Conservation (phyloP, 2,113 vertebrate species). For the Grus americana region DNA sequence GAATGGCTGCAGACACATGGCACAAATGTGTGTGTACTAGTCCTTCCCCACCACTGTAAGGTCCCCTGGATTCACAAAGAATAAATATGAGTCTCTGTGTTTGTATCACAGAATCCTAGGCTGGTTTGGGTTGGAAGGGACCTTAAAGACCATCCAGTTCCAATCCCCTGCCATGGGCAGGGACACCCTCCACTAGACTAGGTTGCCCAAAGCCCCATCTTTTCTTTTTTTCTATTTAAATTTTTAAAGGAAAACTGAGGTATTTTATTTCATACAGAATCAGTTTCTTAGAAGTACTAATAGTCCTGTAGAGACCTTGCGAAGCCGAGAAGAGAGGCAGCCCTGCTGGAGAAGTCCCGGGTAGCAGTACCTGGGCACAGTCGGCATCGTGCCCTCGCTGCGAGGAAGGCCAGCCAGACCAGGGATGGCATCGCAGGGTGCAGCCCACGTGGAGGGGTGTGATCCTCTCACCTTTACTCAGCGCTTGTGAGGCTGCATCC, state of each 20-base stretch:
- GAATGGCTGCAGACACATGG: not conserved
- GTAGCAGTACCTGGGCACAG: not conserved
- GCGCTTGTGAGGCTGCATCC: not conserved
- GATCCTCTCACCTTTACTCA: not conserved
- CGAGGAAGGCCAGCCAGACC: not conserved
- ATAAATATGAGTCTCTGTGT: not conserved
- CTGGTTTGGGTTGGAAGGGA: no score
- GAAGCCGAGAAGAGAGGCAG: not conserved
- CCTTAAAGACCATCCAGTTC: no score
- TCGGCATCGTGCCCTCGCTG: fast-evolving
- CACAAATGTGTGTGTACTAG: not conserved
- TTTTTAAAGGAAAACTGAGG: not conserved
- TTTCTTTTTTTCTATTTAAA: no score
- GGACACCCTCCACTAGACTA: no score
- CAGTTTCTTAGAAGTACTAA: not conserved
- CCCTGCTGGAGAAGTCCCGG: not conserved
- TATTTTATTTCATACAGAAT: not conserved
- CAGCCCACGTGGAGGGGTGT: fast-evolving
- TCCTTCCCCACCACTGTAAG: not conserved
- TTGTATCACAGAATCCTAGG: not conserved
- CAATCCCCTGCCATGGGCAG: no score
- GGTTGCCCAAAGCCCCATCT: no score
- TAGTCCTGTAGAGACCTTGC: not conserved
- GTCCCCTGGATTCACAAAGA: not conserved
- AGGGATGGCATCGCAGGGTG: not conserved